Base-by-base conservation (phyloP, 2,888 invertebrate genomes). In the Philhelius pedissequus region DNA sequence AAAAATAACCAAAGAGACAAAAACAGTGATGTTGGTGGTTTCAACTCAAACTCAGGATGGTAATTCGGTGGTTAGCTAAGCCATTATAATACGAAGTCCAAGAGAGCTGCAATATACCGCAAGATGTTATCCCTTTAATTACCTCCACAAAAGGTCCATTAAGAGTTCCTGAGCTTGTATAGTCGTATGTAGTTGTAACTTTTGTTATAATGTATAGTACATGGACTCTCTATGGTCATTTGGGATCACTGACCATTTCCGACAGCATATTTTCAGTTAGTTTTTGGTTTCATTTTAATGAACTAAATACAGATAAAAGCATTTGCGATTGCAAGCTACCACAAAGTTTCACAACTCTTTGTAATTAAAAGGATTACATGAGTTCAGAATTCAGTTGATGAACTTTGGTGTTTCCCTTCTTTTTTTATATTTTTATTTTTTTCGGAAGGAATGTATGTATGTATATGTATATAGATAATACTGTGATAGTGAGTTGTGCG, bases 301-400 rank as follows among this genome's bases (percentile, higher is more conserved):
- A 82, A 82, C 82, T 77, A 54, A 71, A 77, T 66, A 71, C 52
- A 70, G 76, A 81, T 81, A 76, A 81, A 81, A 81, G 76, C 81
- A 76, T 77, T 64, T 64, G 64, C 64, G 64, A 64, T 77, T 68
- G 64, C 62, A 77, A 77, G 71, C 73, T 38, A 62, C 82, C 77
- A 32, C 68, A 73, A 77, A 77, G 54, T 82, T 73, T 9, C 73
- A 68, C 71, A 66, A 66, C 60, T 60, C 66, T 62, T 40, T 71
- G 81, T 76, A 81, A 81, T 81, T 81, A 76, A 71, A 71, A 43
- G 71, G 81, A 81, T 81, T 81, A 81, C 71, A 76, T 81, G 76
- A 71, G 76, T 76, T 71, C 43, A 81, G 76, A 71, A 71, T 76
- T 71, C 43, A 76, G 60, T 81, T 81, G 76, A 76, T 81, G 81